Base-by-base conservation (phyloP, 2,888 invertebrate genomes). In the Oscheius sp. region DNA sequence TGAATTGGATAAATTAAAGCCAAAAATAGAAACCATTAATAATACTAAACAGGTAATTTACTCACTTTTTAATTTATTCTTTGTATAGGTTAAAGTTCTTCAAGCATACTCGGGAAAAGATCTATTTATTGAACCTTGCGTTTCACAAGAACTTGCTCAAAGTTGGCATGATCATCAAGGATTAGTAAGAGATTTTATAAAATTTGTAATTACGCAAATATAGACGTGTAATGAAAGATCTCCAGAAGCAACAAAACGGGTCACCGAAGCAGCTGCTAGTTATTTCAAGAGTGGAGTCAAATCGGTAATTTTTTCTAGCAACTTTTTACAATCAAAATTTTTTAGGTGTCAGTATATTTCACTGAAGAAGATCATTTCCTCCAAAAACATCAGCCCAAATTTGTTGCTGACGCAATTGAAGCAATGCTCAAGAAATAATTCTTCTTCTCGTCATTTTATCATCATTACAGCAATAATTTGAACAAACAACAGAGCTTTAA, bases 321-420 rank as follows among this genome's bases (percentile, higher is more conserved):
- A n/a, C n/a, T 21, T 21, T 21, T 21, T 6, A 52, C 6, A 12
- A 3, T 35, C 9, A 9, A 6, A 2, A 9, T 41, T 63, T 45
- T 21, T 7, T 49, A 66, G 66, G 74, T 76, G 7, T 72, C 79
- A 9, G 77, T 79, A 12, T 72, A 76, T 49, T 71, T 79, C 18
- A 53, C 43, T 16, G 69, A 75, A 13, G 78, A 80, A 52, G 75
- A 56, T 41, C 80, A 80, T 58, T 80, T 75, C 64, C 80, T 76
- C 29, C 76, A 80, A 49, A 80, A 78, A 61, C 41, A 45, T 5
- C 73, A 75, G 12, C 73, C 80, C 1, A 76, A 80, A 64, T 53
- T 78, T 16, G 73, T 80, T 1, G 77, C 76, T 0, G 74, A 74
- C 7, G 61, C 75, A 12, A 68, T 76, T 41, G 58, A 71, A 29